Base-by-base conservation (phyloP, 2,888 invertebrate genomes). In the Ectropis crepuscularia region DNA sequence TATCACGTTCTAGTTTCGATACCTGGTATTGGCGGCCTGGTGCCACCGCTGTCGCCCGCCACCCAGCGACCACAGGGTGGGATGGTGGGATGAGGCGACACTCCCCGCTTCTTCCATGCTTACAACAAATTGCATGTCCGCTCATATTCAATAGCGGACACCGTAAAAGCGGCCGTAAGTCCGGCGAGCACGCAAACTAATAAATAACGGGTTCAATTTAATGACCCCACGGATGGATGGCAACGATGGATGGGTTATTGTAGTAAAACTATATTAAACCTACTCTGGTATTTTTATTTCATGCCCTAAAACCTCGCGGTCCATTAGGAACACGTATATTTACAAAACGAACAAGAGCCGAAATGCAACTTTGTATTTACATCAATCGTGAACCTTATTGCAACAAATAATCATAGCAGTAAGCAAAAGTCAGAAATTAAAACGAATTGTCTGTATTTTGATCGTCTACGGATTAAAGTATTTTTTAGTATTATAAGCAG, bases 1-100 rank as follows among this genome's bases (percentile, higher is more conserved):
- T 89, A 89, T 87, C 83, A 83, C 81, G 89, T 87, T 86, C 89
- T 85, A 91, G 86, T 86, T 91, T 89, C 86, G 79, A 91, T 91
- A 83, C 82, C 79, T 76, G 79, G 78, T 83, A 90, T 89, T 83
- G 88, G 78, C 77, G 86, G 73, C 86, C 87, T 85, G 69, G 65
- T 64, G 53, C 61, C 68, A 73, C 80, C 77, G 73, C 76, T 73
- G 70, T 68, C 65, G 70, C 72, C 67, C 61, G 55, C 61, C 69
- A 68, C 74, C 76, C 73, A 74, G 10, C 78, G 73, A n/a, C 57
- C 55, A n/a, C 69, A 6, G 68, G 68, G 39, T 62, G 67, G 65
- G 68, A n/a, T n/a, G n/a, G 75, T 84, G 88, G 91, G 87, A 90
- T 90, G 91, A 90, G 90, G 89, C 80, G 78, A 86, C 89, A 85